Conservation (phyloP, 2,888 invertebrate species). For the Pachycephus smyrnensis region DNA sequence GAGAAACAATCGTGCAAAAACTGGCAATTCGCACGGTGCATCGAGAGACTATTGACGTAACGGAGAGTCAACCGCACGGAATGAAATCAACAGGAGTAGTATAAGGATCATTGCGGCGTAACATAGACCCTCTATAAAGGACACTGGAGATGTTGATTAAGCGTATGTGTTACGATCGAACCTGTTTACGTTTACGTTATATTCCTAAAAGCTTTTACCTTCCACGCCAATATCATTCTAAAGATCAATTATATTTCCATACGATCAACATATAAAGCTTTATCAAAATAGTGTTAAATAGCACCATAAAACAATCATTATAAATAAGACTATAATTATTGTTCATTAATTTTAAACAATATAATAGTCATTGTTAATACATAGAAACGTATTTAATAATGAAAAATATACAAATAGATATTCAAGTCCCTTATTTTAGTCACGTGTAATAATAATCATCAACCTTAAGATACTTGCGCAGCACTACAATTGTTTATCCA, state of each 20-base stretch:
- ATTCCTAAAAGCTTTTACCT: no score
- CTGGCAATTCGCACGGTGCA: background rate
- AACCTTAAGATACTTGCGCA: background rate
- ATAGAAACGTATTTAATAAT: background rate
- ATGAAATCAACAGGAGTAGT: background rate
- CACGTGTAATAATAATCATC: background rate
- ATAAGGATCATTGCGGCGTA: background rate
- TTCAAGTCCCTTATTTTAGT: background rate
- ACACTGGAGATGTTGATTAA: background rate
- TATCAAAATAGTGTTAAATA: background rate
- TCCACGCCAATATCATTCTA: background rate
- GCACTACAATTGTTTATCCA: background rate
- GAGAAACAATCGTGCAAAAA: background rate
- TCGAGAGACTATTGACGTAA: background rate
- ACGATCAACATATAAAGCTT: background rate
- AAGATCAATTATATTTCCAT: background rate
- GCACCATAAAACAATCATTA: background rate
- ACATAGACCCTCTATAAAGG: background rate
- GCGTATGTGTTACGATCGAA: background rate
- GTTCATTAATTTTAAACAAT: background rate
- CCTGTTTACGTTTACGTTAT: background rate
- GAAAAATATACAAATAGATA: background rate
- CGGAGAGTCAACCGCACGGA: background rate
- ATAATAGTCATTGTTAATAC: background rate
- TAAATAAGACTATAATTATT: background rate